Base-by-base conservation (phyloP, 53 echinoderm and acorn worm species). In the Echinometra lucunter region DNA sequence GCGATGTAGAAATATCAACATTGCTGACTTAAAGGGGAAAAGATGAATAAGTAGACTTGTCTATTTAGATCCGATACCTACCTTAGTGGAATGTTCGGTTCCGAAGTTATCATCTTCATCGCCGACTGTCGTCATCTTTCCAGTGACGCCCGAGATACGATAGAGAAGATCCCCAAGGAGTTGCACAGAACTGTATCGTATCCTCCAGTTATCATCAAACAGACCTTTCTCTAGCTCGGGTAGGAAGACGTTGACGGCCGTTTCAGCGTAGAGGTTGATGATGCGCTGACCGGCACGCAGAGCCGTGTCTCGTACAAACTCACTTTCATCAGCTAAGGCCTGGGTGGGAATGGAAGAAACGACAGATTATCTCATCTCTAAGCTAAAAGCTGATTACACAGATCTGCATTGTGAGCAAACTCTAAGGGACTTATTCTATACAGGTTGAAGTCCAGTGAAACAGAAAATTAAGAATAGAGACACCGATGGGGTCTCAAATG, bases 51-150 rank as follows among this genome's bases (percentile, higher is more conserved):
- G 8, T 53, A 53, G 53, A 53, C 53, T 4, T 0, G 4, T 53
- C 53, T 11, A 53, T 63, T 69, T 30, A 69, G 11, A 32, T 12
- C 32, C 1, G 15, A 53, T 49, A 27, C 58, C 57, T 34, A 99
- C 99, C 99, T 99, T 99, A 4, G 99, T 99, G 44, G 99, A 99
- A 67, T 97, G 96, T 66, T 99, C 99, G 12, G 99, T 99, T 32
- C 99, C 99, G 97, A 99, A 99, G 97, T 99, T 99, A 56, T 99
- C 99, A 95, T 99, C 99, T 58, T 99, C 99, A 44, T 96, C 96
- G 35, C 99, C 98, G 28, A 97, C 99, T 7, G 99, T 99, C 30
- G 98, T 98, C 99, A 98, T 98, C 94, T 99, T 99, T 21, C 99
- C 99, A 0, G 99, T 98, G 66, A 99, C 99, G 28, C 99, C 99